A percentile compares a stretch with the other conserved stretches of the same genome.
These are phyloP conservation scores for Hylia prasina DNA, from an alignment of 2,113 vertebrate genomes.

Conservation along the genomic window DNA sequence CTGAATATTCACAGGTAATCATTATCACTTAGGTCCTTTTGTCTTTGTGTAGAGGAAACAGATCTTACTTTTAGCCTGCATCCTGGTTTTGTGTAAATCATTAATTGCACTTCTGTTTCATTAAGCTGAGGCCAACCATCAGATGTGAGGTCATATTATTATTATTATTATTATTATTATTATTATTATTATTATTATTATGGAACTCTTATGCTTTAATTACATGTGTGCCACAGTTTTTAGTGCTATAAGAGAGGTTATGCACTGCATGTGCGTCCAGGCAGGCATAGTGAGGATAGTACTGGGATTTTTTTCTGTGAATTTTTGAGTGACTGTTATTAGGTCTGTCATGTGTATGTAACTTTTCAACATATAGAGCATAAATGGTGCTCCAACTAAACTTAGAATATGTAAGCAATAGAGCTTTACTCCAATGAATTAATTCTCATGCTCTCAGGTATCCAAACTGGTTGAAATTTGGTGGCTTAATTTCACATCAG, in stretches of 20 bases:
- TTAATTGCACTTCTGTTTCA: conserved; percentile 12
- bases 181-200: background rate
- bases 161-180: background rate
- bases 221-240: background rate
- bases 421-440: background rate
- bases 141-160: background rate
- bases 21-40: background rate
- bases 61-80: background rate
- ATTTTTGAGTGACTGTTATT: background rate
- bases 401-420: background rate
- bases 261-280: background rate
- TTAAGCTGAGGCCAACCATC: background rate
- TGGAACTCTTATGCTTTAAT: background rate
- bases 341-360: background rate
- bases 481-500: background rate
- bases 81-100: background rate
- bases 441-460: background rate
- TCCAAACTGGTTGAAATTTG: background rate
- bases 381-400: background rate
- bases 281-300: background rate
- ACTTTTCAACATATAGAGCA: background rate
- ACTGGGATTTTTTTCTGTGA: background rate
- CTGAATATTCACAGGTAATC: background rate
- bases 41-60: conserved; percentile 15
- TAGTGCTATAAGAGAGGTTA: background rate